Evolutionary conservation across 2,113 vertebrate species (phyloP).

Genomic region (Chaetura pelagica): DNA sequence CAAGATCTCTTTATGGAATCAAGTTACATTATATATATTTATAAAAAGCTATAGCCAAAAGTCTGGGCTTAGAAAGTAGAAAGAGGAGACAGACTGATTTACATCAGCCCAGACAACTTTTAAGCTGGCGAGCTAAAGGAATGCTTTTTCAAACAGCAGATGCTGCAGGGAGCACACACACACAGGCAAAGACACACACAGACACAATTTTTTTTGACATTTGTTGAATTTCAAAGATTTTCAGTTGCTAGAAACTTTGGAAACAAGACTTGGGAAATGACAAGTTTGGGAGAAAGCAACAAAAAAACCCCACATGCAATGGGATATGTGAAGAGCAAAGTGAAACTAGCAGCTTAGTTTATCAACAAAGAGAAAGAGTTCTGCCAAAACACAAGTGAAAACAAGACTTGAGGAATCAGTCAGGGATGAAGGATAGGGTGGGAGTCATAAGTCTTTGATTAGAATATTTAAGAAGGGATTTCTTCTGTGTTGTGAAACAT

Average conservation of each 20-base stretch:
- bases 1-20: not conserved
- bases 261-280: not conserved
- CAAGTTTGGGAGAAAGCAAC: not conserved
- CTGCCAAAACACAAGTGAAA: constrained; percentile 21
- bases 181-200: rapidly evolving
- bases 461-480: constrained; percentile 27
- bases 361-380: not conserved
- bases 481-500: constrained; percentile 30
- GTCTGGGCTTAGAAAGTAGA: not conserved
- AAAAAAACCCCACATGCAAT: not conserved
- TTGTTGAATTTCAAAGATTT: not conserved
- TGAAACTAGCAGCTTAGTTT: not conserved
- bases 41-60: not conserved
- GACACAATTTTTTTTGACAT: rapidly evolving
- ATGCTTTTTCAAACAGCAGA: not conserved
- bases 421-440: not conserved
- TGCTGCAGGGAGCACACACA: not conserved
- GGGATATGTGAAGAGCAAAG: not conserved
- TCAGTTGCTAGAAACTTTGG: not conserved
- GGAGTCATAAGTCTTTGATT: constrained; percentile 17
- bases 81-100: not conserved
- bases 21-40: no score
- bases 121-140: not conserved
- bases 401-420: not conserved
- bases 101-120: not conserved